A percentile compares a stretch with the other conserved stretches of the same genome.
phyloP scores from a whole-genome alignment of 2,797 vertebrate species.

The Potorous gilbertii region DNA sequence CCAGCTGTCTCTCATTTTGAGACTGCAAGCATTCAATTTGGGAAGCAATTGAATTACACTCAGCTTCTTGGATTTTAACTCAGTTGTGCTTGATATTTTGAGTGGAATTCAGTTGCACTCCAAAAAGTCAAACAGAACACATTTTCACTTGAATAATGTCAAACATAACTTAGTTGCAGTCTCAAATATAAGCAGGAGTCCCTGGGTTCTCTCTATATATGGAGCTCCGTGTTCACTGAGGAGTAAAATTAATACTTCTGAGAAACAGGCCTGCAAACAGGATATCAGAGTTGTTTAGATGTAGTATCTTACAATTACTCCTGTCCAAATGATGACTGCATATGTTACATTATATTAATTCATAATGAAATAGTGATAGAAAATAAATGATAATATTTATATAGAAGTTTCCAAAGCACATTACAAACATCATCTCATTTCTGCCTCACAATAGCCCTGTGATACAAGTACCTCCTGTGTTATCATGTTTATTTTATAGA shows the following conservation, averaged over 20 bases:
- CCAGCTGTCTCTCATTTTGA: constrained; percentile 1
- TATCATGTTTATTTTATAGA: neutral
- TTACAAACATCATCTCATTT: neutral
- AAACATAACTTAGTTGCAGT: neutral
- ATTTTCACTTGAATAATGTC: constrained; percentile 1
- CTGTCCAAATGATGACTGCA: neutral
- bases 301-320: neutral
- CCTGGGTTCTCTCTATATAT: neutral
- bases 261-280: neutral
- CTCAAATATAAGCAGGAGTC: neutral
- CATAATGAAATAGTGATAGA: neutral
- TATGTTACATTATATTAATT: neutral
- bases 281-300: neutral
- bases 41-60: constrained; percentile 10
- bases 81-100: neutral
- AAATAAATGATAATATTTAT: neutral
- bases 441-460: neutral
- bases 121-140: neutral
- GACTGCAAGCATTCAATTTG: neutral
- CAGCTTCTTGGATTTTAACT: neutral
- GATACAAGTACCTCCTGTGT: neutral
- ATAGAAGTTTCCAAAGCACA: neutral
- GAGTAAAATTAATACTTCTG: neutral
- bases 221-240: neutral
- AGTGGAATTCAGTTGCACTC: neutral